These are phyloP conservation scores for Acanthosepion pharaonis DNA, from an alignment of 2,888 invertebrate genomes.

Conservation along the genomic window DNA sequence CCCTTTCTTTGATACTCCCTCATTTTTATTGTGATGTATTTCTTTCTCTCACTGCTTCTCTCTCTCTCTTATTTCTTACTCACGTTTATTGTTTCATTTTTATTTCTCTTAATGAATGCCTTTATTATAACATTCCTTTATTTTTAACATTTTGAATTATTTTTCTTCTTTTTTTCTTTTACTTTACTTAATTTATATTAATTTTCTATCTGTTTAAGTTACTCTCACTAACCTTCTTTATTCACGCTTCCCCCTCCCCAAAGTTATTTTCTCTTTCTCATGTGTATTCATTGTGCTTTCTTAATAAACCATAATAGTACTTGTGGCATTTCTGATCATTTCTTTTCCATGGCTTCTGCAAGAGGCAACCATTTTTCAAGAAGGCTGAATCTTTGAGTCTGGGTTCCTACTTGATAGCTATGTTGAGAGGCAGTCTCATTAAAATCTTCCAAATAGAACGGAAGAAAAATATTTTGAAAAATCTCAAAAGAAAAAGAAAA, in stretches of 20 bases:
- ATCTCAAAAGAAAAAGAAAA: neutral
- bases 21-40: no score
- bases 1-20: neutral
- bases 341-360: neutral
- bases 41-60: neutral
- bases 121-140: no score
- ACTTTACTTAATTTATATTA: no score
- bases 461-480: neutral
- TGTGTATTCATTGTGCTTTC: neutral
- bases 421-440: conserved; percentile 11
- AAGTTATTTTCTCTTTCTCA: neutral
- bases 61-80: neutral
- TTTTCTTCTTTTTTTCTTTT: no score
- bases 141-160: no score
- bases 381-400: neutral
- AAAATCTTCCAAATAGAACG: neutral
- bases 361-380: neutral
- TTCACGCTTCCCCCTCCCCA: neutral
- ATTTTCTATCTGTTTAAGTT: neutral
- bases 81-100: no score
- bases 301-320: neutral
- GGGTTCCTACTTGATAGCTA: neutral
- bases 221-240: neutral
- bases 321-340: neutral
- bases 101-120: no score